Evolutionary conservation across 2,888 invertebrate genomes (phyloP), one percentile per base, ranked within the genome.

Genomic region (Drosophila phalerata): DNA sequence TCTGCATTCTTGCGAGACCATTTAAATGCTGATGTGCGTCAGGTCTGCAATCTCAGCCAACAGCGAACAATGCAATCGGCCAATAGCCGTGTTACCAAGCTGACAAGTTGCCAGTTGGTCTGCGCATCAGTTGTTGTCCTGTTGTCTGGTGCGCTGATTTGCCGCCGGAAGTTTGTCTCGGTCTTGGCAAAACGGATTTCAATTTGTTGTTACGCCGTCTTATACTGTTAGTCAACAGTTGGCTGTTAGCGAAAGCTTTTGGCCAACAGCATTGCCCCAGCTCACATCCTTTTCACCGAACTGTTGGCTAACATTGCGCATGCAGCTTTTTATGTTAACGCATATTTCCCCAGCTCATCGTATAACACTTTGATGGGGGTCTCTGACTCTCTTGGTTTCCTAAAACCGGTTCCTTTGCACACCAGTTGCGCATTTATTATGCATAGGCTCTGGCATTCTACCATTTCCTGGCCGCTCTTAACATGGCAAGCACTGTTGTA

Each of bases 391-490:
- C 45, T 69, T 38, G 40, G 63, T 61, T 79, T 79, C 74, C 85
- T 73, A 73, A 87, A 85, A 87, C 85, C 85, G 89, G 85, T 89
- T 89, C 67, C 77, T 82, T 82, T 71, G 73, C 82, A 86, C 86
- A 86, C 86, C 86, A 86, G 86, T 86, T 86, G 86, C 86, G 89
- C 86, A 86, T 86, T 86, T 86, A 89, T 86, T 86, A 86, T 86
- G 84, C 86, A 86, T 85, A 53, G 57, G 42, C 49, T 55, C 15
- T 45, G 65, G 66, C 60, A 64, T 73, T 62, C 58, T 47, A 32
- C 58, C 63, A 68, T 67, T 69, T 63, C 75, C 63, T 75, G 61
- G 73, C 42, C 68, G 64, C 65, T 68, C 45, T 68, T 63, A 22
- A 58, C 37, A 43, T 49, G 65, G 53, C 37, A 25, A 30, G 55